Evolutionary conservation across 2,113 vertebrate species (phyloP).

Genomic region (Vimba vimba): DNA sequence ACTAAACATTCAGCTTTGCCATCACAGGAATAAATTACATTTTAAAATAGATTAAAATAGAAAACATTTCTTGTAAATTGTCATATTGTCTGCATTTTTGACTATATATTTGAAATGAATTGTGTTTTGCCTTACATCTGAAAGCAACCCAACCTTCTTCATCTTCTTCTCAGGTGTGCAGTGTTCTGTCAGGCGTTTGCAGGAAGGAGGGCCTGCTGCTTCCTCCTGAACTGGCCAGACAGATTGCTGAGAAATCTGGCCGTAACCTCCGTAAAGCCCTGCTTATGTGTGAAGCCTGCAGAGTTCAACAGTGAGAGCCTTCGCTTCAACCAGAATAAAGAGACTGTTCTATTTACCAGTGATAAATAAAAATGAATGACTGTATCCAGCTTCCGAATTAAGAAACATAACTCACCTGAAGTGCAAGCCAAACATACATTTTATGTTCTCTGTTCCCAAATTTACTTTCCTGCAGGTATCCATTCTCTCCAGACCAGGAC

Average conservation of each 20-base stretch:
- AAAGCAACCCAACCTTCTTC: neutral
- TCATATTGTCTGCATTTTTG: neutral
- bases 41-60: neutral
- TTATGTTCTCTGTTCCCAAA: neutral
- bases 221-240: slow-evolving; percentile 86
- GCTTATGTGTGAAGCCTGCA: slow-evolving; percentile 96
- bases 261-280: slow-evolving; percentile 95
- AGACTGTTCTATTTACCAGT: too few relatives aligned
- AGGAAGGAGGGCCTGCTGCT: slow-evolving; percentile 93
- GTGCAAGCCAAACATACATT: neutral
- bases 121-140: neutral
- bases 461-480: slow-evolving; percentile 77
- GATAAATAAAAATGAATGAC: too few relatives aligned
- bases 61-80: too few relatives aligned
- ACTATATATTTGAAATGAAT: neutral
- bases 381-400: neutral
- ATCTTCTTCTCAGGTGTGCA: slow-evolving; percentile 79
- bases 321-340: too few relatives aligned
- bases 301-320: slow-evolving; percentile 88
- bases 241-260: slow-evolving; percentile 88
- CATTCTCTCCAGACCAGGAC: slow-evolving; percentile 91
- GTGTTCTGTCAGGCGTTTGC: slow-evolving; percentile 86
- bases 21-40: neutral
- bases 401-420: neutral
- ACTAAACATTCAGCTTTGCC: neutral